Percentiles rank a stretch among this genome's conserved stretches.
Conservation (phyloP, 2,113 vertebrate genomes). For the Baryphthengus martii region DNA sequence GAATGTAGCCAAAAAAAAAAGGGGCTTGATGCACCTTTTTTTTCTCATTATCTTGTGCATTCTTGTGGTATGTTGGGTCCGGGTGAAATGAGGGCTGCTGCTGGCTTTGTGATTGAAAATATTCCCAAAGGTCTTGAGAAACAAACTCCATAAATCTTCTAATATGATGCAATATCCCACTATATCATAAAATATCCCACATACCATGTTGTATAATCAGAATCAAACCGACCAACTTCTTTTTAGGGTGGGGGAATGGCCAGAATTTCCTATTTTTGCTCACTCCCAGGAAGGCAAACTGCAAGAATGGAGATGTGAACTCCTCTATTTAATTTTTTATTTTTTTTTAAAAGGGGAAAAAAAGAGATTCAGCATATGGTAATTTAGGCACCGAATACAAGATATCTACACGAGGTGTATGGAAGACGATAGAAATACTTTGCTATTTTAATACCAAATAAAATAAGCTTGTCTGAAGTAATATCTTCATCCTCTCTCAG, state of each 20-base stretch:
- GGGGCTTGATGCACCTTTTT: not conserved
- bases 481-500: not conserved
- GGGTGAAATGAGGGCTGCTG: not conserved
- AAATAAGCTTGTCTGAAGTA: not conserved
- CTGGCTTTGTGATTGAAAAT: not conserved
- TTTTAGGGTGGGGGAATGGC: not conserved
- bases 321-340: not conserved
- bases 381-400: not conserved
- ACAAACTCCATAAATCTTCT: not conserved
- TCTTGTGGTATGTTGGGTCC: not conserved
- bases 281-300: not conserved
- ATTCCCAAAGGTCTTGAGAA: not conserved
- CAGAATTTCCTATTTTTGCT: not conserved
- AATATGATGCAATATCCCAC: not conserved
- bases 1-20: not conserved
- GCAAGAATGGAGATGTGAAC: not conserved
- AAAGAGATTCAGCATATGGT: not conserved
- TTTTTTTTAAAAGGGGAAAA: not conserved
- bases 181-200: not conserved
- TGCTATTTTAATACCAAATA: not conserved
- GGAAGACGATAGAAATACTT: not conserved
- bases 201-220: not conserved
- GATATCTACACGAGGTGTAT: not conserved
- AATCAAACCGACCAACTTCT: not conserved
- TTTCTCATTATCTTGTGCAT: not conserved